Conservation (phyloP, 2,797 vertebrate genomes). For the Lagorchestes hirsutus region DNA sequence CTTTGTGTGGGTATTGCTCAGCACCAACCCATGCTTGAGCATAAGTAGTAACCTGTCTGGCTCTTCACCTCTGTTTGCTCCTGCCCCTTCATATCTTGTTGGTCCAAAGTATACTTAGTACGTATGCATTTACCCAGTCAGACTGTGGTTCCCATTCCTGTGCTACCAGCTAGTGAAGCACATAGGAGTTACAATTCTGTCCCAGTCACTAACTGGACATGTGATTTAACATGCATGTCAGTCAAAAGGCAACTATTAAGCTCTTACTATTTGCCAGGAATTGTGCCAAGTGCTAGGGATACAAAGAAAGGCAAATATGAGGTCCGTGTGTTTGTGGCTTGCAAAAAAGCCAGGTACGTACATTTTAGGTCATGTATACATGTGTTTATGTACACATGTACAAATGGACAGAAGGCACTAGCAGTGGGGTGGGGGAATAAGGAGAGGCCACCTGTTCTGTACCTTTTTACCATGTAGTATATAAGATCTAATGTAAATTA, state of each 20-base stretch:
- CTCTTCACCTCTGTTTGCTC: neutral
- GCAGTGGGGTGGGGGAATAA: neutral
- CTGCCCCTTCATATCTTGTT: neutral
- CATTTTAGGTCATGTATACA: neutral
- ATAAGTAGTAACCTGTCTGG: too few species aligned
- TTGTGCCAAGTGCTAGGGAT: neutral
- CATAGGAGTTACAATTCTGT: neutral
- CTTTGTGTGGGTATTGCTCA: neutral
- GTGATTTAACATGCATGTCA: neutral
- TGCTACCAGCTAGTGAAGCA: neutral
- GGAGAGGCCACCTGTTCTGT: neutral
- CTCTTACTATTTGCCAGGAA: neutral
- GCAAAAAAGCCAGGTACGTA: neutral
- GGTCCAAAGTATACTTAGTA: neutral
- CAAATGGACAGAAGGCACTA: neutral
- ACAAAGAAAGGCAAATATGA: neutral
- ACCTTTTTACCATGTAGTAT: neutral
- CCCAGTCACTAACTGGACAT: neutral
- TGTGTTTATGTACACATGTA: neutral
- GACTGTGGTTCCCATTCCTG: neutral
- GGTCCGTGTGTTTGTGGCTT: neutral
- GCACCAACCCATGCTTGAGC: too few species aligned
- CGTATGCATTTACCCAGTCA: neutral
- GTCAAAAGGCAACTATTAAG: neutral
- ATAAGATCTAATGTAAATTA: neutral